Conservation (phyloP, 1,140 invertebrate genomes). For the Helicoverpa zea region DNA sequence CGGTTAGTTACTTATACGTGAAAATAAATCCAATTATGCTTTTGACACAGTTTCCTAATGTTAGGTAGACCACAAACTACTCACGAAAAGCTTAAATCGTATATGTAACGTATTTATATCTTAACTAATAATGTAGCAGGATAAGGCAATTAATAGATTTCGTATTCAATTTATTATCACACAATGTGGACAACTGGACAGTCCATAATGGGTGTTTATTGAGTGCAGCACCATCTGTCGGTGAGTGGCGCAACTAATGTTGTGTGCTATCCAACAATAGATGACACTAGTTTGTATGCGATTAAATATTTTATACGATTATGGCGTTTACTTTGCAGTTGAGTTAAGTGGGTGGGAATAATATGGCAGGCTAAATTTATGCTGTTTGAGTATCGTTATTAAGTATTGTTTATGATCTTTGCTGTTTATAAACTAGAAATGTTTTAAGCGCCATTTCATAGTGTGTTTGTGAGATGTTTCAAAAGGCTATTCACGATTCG, state of each 20-base stretch:
- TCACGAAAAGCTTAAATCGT: too few species aligned
- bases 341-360: slow-evolving; percentile 14
- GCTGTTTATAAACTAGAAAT: neutral
- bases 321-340: slow-evolving; percentile 17
- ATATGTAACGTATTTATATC: too few species aligned
- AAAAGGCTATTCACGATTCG: too few species aligned
- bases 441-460: neutral
- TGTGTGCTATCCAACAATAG: slow-evolving; percentile 39
- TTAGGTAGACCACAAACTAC: too few species aligned
- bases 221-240: slow-evolving; percentile 39
- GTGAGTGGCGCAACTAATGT: slow-evolving; percentile 2
- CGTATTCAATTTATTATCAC: neutral
- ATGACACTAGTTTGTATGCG: slow-evolving; percentile 33
- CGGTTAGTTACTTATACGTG: too few species aligned
- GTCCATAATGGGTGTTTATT: slow-evolving; percentile 2
- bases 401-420: neutral
- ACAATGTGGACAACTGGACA: neutral
- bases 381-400: neutral
- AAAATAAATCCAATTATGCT: too few species aligned
- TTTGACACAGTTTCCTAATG: too few species aligned
- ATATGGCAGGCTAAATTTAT: neutral
- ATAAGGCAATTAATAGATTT: neutral
- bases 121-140: too few species aligned
- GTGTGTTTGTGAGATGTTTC: too few species aligned
- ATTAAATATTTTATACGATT: slow-evolving; percentile 27